Base-by-base conservation (phyloP, 2,888 invertebrate species). In the Latrodectus hesperus region DNA sequence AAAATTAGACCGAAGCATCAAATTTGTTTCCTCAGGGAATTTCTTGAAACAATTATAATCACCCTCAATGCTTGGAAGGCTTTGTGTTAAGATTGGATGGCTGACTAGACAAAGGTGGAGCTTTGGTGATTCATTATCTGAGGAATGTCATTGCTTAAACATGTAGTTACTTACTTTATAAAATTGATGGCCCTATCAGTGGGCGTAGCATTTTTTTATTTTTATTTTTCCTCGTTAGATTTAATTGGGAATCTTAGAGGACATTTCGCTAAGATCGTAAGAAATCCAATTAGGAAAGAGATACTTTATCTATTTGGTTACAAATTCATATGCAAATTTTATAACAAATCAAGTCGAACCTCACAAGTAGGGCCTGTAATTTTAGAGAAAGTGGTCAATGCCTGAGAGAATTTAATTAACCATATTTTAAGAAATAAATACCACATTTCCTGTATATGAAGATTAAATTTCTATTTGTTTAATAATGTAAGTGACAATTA, bases 31-130 rank as follows among this genome's bases (percentile, higher is more conserved):
- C 77, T 53, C 67, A 1, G 68, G 68, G 77, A 77, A 77, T 77
- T 77, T 77, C 77, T 77, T 77, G 77, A 67, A 65, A 81, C 81
- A 81, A 74, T 81, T 81, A 81, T 73, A 65, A 81, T 64, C 16
- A 73, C 68, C 68, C 68, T 26, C 22, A 53, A 22, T 60, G 6
- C n/a, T 60, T n/a, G 67, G 52, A 16, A 51, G n/a, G 14, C 22
- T 68, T 51, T 67, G 74, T 53, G 65, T 74, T 49, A 53, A 70
- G 55, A 74, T 10, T 67, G 67, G 74, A 81, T 73, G 70, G 75
- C n/a, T 70, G 49, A 82, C 82, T 67, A 82, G 82, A 75, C 75
- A 82, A 82, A 82, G 82, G 82, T 82, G 82, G 82, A 67, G 75
- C 17, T 22, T 49, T 52, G 4, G 68, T 82, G 82, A 82, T 82